Evolutionary conservation across 2,113 vertebrate species (phyloP), one percentile per base, ranked within the genome.

Genomic region (Mobula hypostoma): DNA sequence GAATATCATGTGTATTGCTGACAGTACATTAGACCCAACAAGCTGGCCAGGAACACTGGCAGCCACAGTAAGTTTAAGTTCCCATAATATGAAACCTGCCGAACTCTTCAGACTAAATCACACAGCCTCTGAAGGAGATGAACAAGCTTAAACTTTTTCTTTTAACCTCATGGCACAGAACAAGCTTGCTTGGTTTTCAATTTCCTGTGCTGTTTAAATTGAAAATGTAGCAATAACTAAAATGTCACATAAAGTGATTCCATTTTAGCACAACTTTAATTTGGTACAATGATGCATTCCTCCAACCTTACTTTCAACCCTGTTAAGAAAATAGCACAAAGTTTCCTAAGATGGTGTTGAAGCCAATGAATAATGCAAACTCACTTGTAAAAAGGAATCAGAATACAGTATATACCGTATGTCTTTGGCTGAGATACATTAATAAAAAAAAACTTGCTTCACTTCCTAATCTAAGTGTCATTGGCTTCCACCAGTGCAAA

Each of bases 311-410:
- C 61, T 27, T 29, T 66, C 29, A 66, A 66, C 58, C 32, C 61
- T 66, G 29, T 32, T 66, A 66, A 68, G n/a, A 61, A 19, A 63
- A 66, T 63, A 58, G 85, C 85, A 90, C 32, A 14, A 90, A 90
- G 32, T 32, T 1, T 90, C 61, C 32, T 90, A 90, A 90, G n/a
- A 66, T 90, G 63, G 85, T 29, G 14, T 15, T n/a, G 15, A 68
- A 90, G n/a, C 32, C 66, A 36, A n/a, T 90, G 85, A 85, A 90
- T 90, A 66, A 90, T 90, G 85, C 29, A 90, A 63, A 32, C n/a
- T n/a, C 15, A 17, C 66, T 61, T 66, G 61, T 90, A n/a, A 90
- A 61, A 90, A 90, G 61, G n/a, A 90, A n/a, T 32, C 85, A 90
- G 63, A 29, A 68, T 74, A 74, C 48, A 48, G 48, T 48, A 48